These are phyloP conservation scores for Hapalemur alaotrensis DNA, from an alignment of 2,797 vertebrate genomes.

Conservation along the genomic window DNA sequence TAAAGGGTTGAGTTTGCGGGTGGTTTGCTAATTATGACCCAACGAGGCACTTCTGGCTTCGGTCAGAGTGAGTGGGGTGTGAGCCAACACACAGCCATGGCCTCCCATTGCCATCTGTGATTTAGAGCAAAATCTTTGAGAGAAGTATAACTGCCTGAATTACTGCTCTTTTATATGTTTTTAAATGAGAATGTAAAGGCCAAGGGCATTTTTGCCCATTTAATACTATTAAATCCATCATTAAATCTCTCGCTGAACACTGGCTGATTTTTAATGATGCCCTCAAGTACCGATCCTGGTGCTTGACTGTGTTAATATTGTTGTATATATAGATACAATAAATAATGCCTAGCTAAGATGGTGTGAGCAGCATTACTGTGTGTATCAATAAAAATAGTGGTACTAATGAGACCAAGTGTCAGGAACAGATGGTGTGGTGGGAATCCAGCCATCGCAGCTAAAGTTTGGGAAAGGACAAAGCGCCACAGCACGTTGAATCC, in stretches of 20 bases:
- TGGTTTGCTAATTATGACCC: slow-evolving; percentile 71
- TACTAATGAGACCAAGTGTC: slow-evolving; percentile 83
- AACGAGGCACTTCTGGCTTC: slow-evolving; percentile 50
- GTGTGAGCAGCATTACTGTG: slow-evolving; percentile 78
- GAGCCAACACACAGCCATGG: slow-evolving; percentile 51
- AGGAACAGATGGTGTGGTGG: slow-evolving; percentile 70
- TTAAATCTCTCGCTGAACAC: slow-evolving; percentile 86
- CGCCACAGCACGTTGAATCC: slow-evolving; percentile 37
- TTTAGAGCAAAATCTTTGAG: slow-evolving; percentile 85
- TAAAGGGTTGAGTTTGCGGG: slow-evolving; percentile 59
- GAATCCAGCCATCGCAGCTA: slow-evolving; percentile 70
- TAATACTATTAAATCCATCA: slow-evolving; percentile 87
- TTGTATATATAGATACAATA: slow-evolving; percentile 85
- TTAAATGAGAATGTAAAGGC: slow-evolving; percentile 87
- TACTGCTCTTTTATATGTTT: slow-evolving; percentile 87
- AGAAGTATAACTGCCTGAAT: slow-evolving; percentile 84
- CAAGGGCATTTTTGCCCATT: slow-evolving; percentile 86
- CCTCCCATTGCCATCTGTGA: slow-evolving; percentile 77
- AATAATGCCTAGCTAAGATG: slow-evolving; percentile 86
- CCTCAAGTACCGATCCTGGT: slow-evolving; percentile 83
- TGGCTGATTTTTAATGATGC: slow-evolving; percentile 87
- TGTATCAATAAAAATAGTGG: slow-evolving; percentile 83
- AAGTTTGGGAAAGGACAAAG: slow-evolving; percentile 64
- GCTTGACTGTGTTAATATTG: slow-evolving; percentile 87
- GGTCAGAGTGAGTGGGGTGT: slow-evolving; percentile 57